Base-by-base conservation (phyloP, 2,113 vertebrate genomes). In the Meleagris gallopavo region DNA sequence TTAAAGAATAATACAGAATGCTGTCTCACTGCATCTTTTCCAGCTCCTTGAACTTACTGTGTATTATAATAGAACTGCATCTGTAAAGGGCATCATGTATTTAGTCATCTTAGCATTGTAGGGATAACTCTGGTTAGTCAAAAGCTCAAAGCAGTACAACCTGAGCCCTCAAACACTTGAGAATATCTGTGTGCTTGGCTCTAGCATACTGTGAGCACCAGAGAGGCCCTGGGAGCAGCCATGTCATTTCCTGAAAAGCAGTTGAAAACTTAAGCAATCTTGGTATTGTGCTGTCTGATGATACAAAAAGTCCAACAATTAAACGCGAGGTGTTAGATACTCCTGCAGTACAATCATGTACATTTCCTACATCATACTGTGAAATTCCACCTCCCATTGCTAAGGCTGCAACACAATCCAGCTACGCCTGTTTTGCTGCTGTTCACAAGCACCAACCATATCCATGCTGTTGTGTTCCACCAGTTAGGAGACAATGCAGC, bases 171-270 rank as follows among this genome's bases (percentile, higher is more conserved):
- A n/a, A 34, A 88, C 57, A 14, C 7, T 54, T 38, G 38, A 50
- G 48, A 34, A 4, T 74, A 43, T 40, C 54, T 34, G 2, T 7
- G 11, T 43, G 32, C 48, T 58, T 19, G 12, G 30, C 60, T 64
- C 25, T 57, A 41, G 41, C 3, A 18, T 60, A 24, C 64, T 66
- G 34, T 7, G 22, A 78, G 58, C 32, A 70, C 32, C 11, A 11
- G 34, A 54, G 32, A 30, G 30, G 36, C 48, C 34, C 78, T 0
- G 0, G 0, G 67, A 40, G 40, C 27, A 65, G 43, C 38, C 1
- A n/a, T 2, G 17, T 14, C 7, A 61, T 79, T 86, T 74, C 22
- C 32, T 32, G 58, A 66, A 89, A 77, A 61, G 81, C 57, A 86
- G 78, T 22, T 82, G n/a, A 41, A 86, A 61, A 78, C 46, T 29